Base-by-base conservation (phyloP, 1,140 invertebrate species). In the Drosophila sproati region DNA sequence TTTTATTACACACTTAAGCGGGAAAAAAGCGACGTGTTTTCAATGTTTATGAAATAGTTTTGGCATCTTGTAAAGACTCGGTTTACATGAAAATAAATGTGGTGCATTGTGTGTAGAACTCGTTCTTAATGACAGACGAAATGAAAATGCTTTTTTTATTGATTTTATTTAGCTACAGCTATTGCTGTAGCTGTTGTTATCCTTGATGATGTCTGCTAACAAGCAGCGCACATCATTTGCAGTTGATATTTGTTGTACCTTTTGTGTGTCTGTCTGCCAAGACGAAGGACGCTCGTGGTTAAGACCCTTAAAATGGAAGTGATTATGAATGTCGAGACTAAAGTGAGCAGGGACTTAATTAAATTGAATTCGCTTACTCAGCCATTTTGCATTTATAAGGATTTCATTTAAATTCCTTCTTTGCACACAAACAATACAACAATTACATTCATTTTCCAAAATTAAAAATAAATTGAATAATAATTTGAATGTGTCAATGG, bases 201-300 rank as follows among this genome's bases (percentile, higher is more conserved):
- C 61, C 39, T 67, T 77, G 62, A 48, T 73, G 62, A 52, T 51
- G 60, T 74, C 60, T 62, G 61, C 60, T 47, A 57, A 82, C 79
- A 82, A 78, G 64, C 80, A 70, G 47, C 29, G 56, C 75, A 78
- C 64, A 75, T 82, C 75, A 78, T 51, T 82, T 78, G 75, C 80
- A 76, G 73, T 66, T 63, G 51, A 34, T 61, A 32, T 55, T 54
- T 56, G 48, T 50, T 55, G 50, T 69, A 62, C 55, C 71, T 54
- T 60, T 68, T 73, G 48, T 73, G 12, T 45, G 43, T 56, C 10
- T 60, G 55, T n/a, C n/a, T 28, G 52, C 32, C 20, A 51, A 39
- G 28, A 2, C 47, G 45, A 73, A 67, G 63, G 48, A 66, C 45
- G 28, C 45, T 54, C 59, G 70, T 57, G 47, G 70, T 50, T 28